Evolutionary conservation across 2,113 vertebrate species (phyloP).

Genomic region (Eleginops maclovinus): DNA sequence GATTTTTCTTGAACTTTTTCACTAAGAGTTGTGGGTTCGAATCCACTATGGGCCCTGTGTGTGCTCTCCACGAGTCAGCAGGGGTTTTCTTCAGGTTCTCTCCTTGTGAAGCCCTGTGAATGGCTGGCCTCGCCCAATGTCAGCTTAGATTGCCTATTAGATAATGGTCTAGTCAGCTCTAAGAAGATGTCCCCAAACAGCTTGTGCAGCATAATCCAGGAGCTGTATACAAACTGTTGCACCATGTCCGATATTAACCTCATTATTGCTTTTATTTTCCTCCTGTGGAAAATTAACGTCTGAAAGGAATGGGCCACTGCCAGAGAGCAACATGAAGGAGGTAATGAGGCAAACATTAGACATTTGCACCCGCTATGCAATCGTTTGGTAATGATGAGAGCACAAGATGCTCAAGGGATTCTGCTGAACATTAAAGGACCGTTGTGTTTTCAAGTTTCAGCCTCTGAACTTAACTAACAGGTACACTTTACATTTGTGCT

Average conservation of each 20-base stretch:
- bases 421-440: conserved; percentile 18
- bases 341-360: conserved; percentile 48
- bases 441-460: conserved; percentile 10
- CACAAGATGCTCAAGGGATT: conserved; percentile 11
- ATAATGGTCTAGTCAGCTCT: conserved; percentile 4
- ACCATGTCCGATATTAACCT: conserved; percentile 44
- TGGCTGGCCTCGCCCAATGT: background rate
- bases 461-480: background rate
- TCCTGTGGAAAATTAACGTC: conserved; percentile 23
- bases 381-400: background rate
- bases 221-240: conserved; percentile 39
- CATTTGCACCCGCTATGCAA: conserved; percentile 7
- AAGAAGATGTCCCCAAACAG: conserved; percentile 33
- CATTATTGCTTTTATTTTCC: conserved; percentile 53
- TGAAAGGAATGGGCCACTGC: conserved; percentile 10
- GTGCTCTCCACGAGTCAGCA: background rate
- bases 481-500: conserved; percentile 17
- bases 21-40: background rate
- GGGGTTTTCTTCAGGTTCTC: background rate
- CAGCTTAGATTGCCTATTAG: background rate
- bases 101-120: background rate
- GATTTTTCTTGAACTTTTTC: background rate
- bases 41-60: background rate
- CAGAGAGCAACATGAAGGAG: conserved; percentile 7
- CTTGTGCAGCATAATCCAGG: conserved; percentile 30